Evolutionary conservation across 2,888 invertebrate species (phyloP).

Genomic region (Horisme vitalbata): DNA sequence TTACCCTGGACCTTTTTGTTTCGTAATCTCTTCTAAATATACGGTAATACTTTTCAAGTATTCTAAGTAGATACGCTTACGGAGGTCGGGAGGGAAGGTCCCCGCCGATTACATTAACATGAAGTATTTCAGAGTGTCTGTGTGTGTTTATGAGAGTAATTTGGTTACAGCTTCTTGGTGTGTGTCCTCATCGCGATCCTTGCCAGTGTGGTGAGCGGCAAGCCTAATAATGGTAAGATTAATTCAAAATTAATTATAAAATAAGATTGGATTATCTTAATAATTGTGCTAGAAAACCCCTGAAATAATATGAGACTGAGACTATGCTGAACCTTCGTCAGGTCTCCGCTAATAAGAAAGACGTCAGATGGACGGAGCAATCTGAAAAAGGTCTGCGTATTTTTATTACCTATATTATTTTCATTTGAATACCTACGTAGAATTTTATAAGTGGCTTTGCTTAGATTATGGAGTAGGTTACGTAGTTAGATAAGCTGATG

Average conservation of each 20-base stretch:
- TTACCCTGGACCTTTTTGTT: slow-evolving; percentile 15
- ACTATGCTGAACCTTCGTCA: too few species aligned
- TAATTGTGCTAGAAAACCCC: too few species aligned
- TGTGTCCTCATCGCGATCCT: slow-evolving; percentile 1
- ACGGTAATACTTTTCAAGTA: slow-evolving; percentile 13
- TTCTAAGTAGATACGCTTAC: slow-evolving; percentile 12
- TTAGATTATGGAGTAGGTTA: too few species aligned
- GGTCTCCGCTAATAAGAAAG: too few species aligned
- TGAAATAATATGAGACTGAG: too few species aligned
- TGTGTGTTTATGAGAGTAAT: neutral
- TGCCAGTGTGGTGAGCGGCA: slow-evolving; percentile 3
- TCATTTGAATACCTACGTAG: too few species aligned
- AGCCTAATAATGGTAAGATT: slow-evolving; percentile 8
- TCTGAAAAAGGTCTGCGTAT: too few species aligned
- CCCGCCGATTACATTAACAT: slow-evolving; percentile 20
- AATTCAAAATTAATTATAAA: slow-evolving; percentile 3
- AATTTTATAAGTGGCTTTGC: too few species aligned
- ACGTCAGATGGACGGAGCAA: too few species aligned
- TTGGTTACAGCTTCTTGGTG: slow-evolving; percentile 15
- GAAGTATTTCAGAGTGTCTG: neutral
- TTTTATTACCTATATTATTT: too few species aligned
- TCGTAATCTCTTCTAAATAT: slow-evolving; percentile 18
- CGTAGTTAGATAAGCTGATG: too few species aligned
- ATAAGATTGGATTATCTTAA: too few species aligned
- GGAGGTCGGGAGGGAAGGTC: slow-evolving; percentile 9